Evolutionary conservation across 2,797 vertebrate species (phyloP).

Genomic region (Taeniopygia guttata): DNA sequence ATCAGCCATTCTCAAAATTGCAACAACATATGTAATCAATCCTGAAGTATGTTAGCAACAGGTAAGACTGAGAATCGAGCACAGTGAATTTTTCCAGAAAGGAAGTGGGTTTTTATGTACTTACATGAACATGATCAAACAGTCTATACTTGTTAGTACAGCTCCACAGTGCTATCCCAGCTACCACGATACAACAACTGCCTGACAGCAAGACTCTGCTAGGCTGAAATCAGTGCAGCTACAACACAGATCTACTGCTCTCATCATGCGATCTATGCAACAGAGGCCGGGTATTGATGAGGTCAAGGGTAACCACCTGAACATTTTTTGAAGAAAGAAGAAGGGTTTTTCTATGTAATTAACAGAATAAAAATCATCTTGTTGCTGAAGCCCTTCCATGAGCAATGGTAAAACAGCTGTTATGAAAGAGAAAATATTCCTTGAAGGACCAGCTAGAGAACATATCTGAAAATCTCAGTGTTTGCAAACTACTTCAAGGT

Average conservation of each 20-base stretch:
- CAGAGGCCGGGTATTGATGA: neutral
- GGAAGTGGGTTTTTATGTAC: neutral
- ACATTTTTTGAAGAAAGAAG: neutral
- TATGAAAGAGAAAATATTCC: neutral
- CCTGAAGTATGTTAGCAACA: neutral
- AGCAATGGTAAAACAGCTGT: neutral
- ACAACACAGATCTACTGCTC: neutral
- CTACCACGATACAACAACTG: neutral
- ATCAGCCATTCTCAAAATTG: neutral
- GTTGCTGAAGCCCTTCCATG: neutral
- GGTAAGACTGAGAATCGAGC: neutral
- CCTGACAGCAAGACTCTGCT: neutral
- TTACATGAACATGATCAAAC: neutral
- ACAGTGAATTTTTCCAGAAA: neutral
- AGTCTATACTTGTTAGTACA: neutral
- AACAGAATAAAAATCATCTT: neutral
- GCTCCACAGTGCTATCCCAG: neutral
- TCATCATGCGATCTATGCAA: accelerated
- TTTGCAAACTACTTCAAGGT: neutral
- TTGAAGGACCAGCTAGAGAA: neutral
- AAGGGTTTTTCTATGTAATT: neutral
- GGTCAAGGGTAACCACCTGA: neutral
- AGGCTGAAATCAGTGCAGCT: neutral
- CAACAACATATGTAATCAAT: neutral
- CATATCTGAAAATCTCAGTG: neutral